These are phyloP conservation scores for Mus musculus DNA, from an alignment of 2,113 vertebrate species.

Conservation along the genomic window DNA sequence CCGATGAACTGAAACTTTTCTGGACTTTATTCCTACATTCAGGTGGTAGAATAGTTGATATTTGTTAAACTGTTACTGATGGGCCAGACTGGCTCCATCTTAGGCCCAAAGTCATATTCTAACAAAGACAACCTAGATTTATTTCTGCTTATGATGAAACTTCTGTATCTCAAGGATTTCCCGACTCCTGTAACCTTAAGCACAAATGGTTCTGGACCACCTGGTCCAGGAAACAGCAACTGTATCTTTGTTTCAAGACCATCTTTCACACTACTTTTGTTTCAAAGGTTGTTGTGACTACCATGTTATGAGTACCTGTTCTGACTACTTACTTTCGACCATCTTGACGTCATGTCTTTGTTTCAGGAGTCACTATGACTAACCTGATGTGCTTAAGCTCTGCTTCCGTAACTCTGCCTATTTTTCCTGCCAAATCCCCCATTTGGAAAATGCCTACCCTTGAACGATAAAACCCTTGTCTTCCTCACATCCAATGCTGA, in stretches of 20 bases:
- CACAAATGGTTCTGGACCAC: not conserved
- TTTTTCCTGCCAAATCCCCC: not conserved
- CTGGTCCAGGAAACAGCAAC: not conserved
- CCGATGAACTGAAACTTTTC: constrained; percentile 9
- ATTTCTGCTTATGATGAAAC: not conserved
- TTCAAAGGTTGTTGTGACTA: not conserved
- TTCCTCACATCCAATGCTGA: not conserved
- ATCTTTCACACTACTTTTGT: not conserved
- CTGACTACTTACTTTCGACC: not conserved
- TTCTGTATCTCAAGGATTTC: not conserved
- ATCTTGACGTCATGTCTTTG: not conserved
- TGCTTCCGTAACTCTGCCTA: not conserved
- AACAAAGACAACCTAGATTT: not conserved
- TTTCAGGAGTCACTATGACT: not conserved
- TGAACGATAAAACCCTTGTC: not conserved
- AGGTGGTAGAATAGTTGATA: not conserved
- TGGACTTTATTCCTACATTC: not conserved
- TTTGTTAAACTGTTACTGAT: not conserved
- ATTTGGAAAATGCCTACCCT: not conserved
- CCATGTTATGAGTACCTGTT: not conserved
- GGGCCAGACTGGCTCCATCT: not conserved
- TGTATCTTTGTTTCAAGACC: not conserved
- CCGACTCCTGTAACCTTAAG: not conserved
- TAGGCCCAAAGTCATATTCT: not conserved
- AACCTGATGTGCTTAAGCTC: not conserved